Evolutionary conservation across 2,113 vertebrate species (phyloP), one percentile per base, ranked within the genome.

Genomic region (Eurystomus gularis): DNA sequence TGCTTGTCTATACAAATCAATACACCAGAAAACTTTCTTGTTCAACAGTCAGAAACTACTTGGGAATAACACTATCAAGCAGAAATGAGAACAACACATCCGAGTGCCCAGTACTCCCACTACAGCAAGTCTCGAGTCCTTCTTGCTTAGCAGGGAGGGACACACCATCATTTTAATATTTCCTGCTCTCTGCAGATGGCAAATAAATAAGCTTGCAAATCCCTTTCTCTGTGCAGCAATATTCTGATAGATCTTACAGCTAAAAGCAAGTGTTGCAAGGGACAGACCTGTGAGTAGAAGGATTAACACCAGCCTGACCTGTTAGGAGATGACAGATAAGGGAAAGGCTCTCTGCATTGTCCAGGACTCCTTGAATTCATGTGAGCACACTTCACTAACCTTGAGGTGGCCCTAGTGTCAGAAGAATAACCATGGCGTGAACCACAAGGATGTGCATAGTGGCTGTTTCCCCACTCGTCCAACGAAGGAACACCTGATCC

Each of bases 391-490:
- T 93, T 48, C 48, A 72, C 96, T 93, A 90, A 99, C 99, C 99
- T 96, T 98, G 99, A 54, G 99, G 99, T 0, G 99, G 99, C 16
- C 99, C 99, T 12, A 99, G 95, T 0, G 99, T 99, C 91, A 99
- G 98, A 61, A 99, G 98, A 90, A 99, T 99, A 92, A 99, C 99
- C 99, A 99, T 99, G 72, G 99, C 99, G 3, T 99, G 99, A 57
- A 99, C 99, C 28, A 99, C 99, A 23, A 99, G 98, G 66, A 99
- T 99, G 96, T 99, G 99, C 99, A 99, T 99, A 4, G 99, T 99
- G 62, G 99, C 99, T 0, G 99, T 99, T 96, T 99, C 99, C 68
- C 99, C 99, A 18, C 99, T 98, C 8, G 98, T 99, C 99, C 99
- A 99, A 13, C 99, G 99, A 70, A 99, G 97, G 90, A 99, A 99